These are phyloP conservation scores for Drosophila nannoptera DNA, from an alignment of 1,140 invertebrate species.

Conservation along the genomic window DNA sequence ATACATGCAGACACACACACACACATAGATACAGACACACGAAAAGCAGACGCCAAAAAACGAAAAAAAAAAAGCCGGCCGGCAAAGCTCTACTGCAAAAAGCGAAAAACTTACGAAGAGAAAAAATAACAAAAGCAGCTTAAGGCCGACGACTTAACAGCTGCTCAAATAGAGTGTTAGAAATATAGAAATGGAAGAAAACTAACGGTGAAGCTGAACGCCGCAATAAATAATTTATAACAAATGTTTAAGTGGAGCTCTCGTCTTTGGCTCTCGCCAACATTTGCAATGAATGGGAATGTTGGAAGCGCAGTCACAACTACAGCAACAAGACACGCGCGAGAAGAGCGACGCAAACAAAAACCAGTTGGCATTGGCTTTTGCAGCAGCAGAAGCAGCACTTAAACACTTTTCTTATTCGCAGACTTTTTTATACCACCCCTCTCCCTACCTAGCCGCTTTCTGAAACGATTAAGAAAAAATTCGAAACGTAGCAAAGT, in stretches of 20 bases:
- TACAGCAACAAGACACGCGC: slow-evolving; percentile 9
- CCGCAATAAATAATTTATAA: slow-evolving; percentile 50
- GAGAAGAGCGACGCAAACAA: slow-evolving; percentile 30
- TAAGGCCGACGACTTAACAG: slow-evolving; percentile 34
- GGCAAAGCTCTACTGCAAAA: slow-evolving; percentile 33
- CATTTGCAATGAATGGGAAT: slow-evolving; percentile 30
- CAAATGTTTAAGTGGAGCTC: slow-evolving; percentile 28
- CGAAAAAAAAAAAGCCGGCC: slow-evolving; percentile 37
- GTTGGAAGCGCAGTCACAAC: slow-evolving; percentile 30
- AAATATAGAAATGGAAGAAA: slow-evolving; percentile 4
- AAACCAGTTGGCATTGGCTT: slow-evolving; percentile 47
- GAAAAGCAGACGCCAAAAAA: slow-evolving; percentile 39
- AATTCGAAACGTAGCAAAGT: slow-evolving; percentile 17
- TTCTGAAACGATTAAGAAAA: slow-evolving; percentile 31
- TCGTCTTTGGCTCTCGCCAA: not conserved
- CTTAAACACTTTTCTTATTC: slow-evolving; percentile 14
- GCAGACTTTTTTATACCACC: slow-evolving; percentile 22
- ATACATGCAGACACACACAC: slow-evolving; percentile 14
- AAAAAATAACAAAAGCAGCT: slow-evolving; percentile 36
- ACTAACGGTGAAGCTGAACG: slow-evolving; percentile 7
- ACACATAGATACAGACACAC: slow-evolving; percentile 16
- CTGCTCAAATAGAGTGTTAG: slow-evolving; percentile 21
- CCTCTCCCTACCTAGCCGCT: not conserved
- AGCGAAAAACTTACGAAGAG: slow-evolving; percentile 2
- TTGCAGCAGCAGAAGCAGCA: slow-evolving; percentile 24